These are phyloP conservation scores for Ceratosolen fusciceps DNA, from an alignment of 1,140 invertebrate genomes.

Conservation along the genomic window DNA sequence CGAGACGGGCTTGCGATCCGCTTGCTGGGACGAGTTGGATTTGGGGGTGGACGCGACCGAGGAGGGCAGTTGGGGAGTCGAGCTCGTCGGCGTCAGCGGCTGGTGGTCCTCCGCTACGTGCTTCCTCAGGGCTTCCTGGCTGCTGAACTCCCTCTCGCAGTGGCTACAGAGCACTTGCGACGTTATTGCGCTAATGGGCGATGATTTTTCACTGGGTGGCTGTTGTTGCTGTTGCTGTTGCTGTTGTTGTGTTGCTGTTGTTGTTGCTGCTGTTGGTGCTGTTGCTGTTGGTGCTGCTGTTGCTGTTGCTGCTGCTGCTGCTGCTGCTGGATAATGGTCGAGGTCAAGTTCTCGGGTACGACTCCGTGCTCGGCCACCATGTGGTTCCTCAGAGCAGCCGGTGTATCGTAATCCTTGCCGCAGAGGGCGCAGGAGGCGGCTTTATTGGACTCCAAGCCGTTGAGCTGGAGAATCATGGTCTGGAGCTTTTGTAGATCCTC, in stretches of 20 bases:
- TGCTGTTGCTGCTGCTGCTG: too few species aligned
- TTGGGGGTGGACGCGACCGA: conserved; percentile 49
- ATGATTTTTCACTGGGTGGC: conserved; percentile 56
- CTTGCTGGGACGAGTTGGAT: conserved; percentile 51
- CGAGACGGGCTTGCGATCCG: conserved; percentile 58
- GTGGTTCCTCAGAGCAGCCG: conserved; percentile 74
- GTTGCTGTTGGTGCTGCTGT: too few species aligned
- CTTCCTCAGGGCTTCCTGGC: conserved; percentile 73
- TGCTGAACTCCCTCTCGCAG: conserved; percentile 75
- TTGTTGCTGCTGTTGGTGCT: too few species aligned
- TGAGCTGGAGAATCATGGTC: conserved; percentile 92
- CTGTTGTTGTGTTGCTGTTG: too few species aligned
- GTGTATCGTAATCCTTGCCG: conserved; percentile 76
- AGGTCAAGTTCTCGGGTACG: conserved; percentile 56
- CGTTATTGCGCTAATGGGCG: conserved; percentile 60
- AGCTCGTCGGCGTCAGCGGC: conserved; percentile 52
- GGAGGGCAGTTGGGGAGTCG: conserved; percentile 52
- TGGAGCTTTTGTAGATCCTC: conserved; percentile 90
- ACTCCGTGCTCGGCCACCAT: conserved; percentile 75
- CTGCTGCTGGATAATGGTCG: too few species aligned
- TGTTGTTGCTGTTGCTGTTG: conserved; percentile 48
- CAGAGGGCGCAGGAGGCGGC: conserved; percentile 74
- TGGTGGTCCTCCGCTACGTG: conserved; percentile 75
- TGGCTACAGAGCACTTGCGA: conserved; percentile 66
- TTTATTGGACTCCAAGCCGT: conserved; percentile 79